Evolutionary conservation across 1,140 invertebrate species (phyloP).

Genomic region (Zaprionus inermis): DNA sequence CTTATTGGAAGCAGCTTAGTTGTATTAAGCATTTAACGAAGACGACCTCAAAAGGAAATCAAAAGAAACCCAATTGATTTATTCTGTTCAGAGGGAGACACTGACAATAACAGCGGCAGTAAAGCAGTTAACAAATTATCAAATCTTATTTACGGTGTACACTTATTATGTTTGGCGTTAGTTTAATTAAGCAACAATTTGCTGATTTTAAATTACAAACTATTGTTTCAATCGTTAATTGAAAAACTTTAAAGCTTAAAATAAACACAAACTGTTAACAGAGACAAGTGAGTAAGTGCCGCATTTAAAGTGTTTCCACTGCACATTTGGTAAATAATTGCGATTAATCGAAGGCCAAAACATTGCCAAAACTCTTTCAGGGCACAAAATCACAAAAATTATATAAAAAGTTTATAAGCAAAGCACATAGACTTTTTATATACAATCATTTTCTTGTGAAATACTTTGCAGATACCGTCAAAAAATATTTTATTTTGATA

Average conservation of each 20-base stretch:
- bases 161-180: not conserved
- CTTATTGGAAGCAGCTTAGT: not conserved
- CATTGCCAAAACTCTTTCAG: not conserved
- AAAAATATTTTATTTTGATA: not conserved
- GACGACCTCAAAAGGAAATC: not conserved
- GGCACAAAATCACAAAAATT: accelerated
- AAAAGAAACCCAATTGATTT: not conserved
- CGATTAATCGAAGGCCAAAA: not conserved
- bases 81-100: not conserved
- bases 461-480: not conserved
- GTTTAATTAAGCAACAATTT: not conserved
- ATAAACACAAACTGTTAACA: constrained; percentile 18
- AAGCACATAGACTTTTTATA: not conserved
- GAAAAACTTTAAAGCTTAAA: not conserved
- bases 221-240: not conserved
- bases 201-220: not conserved
- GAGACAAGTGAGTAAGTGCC: constrained; percentile 6
- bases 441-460: not conserved
- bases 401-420: not conserved
- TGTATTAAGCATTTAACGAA: not conserved
- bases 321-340: not conserved
- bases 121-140: not conserved
- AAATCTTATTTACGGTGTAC: not conserved
- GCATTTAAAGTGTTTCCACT: not conserved
- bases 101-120: not conserved